A percentile compares a stretch with the other conserved stretches of the same genome.
Evolutionary conservation across 2,888 invertebrate genomes (phyloP).

Genomic region (Apoderus coryli): DNA sequence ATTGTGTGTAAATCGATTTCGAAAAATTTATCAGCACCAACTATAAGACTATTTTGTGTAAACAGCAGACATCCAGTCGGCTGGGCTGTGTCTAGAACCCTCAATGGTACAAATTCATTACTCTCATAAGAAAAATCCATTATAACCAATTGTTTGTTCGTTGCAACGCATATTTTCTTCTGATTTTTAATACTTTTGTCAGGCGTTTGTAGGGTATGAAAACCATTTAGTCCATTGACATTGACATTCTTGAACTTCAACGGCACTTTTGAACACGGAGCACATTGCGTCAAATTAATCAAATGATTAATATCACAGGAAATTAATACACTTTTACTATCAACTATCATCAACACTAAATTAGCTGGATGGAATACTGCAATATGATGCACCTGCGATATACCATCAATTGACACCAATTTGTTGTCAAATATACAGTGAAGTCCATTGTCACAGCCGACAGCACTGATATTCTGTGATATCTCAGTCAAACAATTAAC

Average conservation of each 20-base stretch:
- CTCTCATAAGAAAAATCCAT: slow-evolving; percentile 43
- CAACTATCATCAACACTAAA: slow-evolving; percentile 48
- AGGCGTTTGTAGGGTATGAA: slow-evolving; percentile 26
- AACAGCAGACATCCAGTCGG: slow-evolving; percentile 64
- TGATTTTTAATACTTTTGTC: slow-evolving; percentile 17
- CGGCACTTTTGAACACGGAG: slow-evolving; percentile 34
- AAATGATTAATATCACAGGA: slow-evolving; percentile 45
- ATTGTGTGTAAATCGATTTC: slow-evolving; percentile 65
- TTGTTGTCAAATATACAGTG: slow-evolving; percentile 29
- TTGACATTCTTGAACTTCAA: slow-evolving; percentile 33
- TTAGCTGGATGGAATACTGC: slow-evolving; percentile 40
- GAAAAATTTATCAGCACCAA: slow-evolving; percentile 75
- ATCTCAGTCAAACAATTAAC: slow-evolving; percentile 34
- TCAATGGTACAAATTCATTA: slow-evolving; percentile 45
- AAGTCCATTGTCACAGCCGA: slow-evolving; percentile 48
- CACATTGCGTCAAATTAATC: slow-evolving; percentile 36
- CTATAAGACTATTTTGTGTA: slow-evolving; percentile 40
- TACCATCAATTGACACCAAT: slow-evolving; percentile 36
- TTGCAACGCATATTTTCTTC: slow-evolving; percentile 41
- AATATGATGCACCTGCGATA: slow-evolving; percentile 47
- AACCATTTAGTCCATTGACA: slow-evolving; percentile 26
- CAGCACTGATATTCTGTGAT: slow-evolving; percentile 32
- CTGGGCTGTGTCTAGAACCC: slow-evolving; percentile 60
- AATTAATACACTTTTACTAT: slow-evolving; percentile 41
- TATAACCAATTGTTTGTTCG: slow-evolving; percentile 45